Conservation (phyloP, 2,113 vertebrate species). For the Strix uralensis region DNA sequence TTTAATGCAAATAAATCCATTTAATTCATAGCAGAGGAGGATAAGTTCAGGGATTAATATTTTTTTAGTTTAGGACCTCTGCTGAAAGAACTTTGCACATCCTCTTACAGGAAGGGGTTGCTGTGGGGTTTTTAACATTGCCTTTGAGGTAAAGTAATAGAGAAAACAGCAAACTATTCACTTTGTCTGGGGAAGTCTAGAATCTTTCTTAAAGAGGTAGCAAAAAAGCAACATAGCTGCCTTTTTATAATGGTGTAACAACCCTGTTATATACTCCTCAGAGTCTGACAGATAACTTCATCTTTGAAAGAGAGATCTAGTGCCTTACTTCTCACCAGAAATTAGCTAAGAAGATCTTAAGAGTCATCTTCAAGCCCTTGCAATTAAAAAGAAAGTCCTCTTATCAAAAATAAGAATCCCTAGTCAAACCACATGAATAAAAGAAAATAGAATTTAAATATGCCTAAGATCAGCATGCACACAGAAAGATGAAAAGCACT, state of each 20-base stretch:
- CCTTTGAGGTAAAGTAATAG: not conserved
- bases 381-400: not conserved
- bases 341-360: not conserved
- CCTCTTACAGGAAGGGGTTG: not conserved
- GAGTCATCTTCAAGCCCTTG: not conserved
- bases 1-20: not conserved
- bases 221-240: not conserved
- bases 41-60: not conserved
- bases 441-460: not conserved
- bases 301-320: not conserved
- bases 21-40: not conserved
- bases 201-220: conserved; percentile 20
- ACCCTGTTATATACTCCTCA: not conserved
- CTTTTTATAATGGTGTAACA: not conserved
- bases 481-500: not conserved
- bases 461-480: not conserved
- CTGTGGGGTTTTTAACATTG: not conserved
- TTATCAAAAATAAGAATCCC: not conserved
- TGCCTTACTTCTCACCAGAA: not conserved
- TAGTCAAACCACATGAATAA: not conserved
- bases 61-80: not conserved
- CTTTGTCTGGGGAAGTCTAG: not conserved
- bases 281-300: not conserved
- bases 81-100: not conserved
- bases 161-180: not conserved